Evolutionary conservation across 1,140 invertebrate species (phyloP).

Genomic region (Pogonomyrmex barbatus): DNA sequence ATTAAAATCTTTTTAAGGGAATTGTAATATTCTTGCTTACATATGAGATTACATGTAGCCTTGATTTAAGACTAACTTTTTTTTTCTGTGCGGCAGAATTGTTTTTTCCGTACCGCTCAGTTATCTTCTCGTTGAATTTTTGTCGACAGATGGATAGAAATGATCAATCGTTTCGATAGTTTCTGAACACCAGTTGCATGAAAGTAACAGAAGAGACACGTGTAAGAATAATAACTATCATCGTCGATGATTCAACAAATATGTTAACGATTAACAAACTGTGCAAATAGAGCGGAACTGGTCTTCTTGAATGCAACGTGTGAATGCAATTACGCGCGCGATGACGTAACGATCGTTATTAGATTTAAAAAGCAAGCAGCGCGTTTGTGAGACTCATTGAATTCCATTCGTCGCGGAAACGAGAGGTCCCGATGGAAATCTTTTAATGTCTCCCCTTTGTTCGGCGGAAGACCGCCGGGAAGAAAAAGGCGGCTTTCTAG

Average conservation of each 20-base stretch:
- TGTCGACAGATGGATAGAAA: neutral
- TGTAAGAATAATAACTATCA: neutral
- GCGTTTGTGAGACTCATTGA: constrained; percentile 71
- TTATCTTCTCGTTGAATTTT: constrained; percentile 4
- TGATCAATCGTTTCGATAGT: neutral
- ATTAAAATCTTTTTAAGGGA: no score
- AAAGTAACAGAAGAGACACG: neutral
- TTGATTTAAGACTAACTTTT: no score
- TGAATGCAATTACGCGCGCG: constrained; percentile 28
- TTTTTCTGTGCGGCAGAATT: no score
- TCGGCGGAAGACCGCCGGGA: constrained; percentile 51
- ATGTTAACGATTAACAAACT: constrained; percentile 15
- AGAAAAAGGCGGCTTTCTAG: constrained; percentile 6
- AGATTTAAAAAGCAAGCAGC: constrained; percentile 38
- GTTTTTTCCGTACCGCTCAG: neutral
- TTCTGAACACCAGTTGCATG: neutral
- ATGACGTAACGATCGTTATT: constrained; percentile 20
- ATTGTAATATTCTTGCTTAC: no score
- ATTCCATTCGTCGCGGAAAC: constrained; percentile 73
- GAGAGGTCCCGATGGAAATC: constrained; percentile 74
- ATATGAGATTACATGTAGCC: no score
- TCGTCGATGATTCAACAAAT: neutral
- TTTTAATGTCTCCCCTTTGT: constrained; percentile 75
- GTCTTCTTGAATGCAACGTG: neutral
- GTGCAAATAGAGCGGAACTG: neutral